A percentile compares a stretch with the other conserved stretches of the same genome.
phyloP scores from a whole-genome alignment of 1,140 invertebrate genomes.

The Telenomus remus region DNA sequence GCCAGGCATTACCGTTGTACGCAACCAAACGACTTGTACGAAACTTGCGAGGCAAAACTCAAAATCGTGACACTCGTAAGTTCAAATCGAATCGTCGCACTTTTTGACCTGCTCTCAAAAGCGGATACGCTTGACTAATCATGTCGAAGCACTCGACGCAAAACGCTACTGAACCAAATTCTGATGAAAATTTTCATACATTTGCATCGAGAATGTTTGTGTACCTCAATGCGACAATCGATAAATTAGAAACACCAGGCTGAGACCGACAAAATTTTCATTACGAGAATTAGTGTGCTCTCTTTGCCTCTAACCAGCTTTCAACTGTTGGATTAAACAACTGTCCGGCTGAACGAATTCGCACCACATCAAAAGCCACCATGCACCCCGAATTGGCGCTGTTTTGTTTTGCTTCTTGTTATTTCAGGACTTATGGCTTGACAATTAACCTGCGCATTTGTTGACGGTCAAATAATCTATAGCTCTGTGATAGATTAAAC shows the following conservation, averaged over 20 bases:
- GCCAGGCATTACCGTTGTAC: slow-evolving; percentile 35
- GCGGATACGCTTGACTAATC: too few relatives aligned
- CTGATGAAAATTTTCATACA: not conserved
- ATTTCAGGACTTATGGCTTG: slow-evolving; percentile 23
- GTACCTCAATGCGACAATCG: too few relatives aligned
- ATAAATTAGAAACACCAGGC: too few relatives aligned
- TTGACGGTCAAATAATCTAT: slow-evolving; percentile 30
- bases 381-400: slow-evolving; percentile 17
- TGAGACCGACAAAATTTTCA: too few relatives aligned
- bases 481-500: slow-evolving; percentile 31
- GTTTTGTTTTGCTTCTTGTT: slow-evolving; percentile 35
- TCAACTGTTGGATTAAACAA: slow-evolving; percentile 26
- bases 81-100: not conserved
- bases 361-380: slow-evolving; percentile 32
- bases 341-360: slow-evolving; percentile 6
- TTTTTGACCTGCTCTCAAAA: not conserved
- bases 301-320: slow-evolving; percentile 6
- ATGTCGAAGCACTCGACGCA: not conserved
- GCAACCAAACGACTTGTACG: slow-evolving; percentile 23
- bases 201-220: too few relatives aligned
- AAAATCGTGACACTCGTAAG: slow-evolving; percentile 53
- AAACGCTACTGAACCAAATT: too few relatives aligned
- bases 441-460: slow-evolving; percentile 30
- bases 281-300: slow-evolving; percentile 12
- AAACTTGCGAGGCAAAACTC: slow-evolving; percentile 45